Base-by-base conservation (phyloP, 2,888 invertebrate genomes). In the Cheiracanthium punctorium region DNA sequence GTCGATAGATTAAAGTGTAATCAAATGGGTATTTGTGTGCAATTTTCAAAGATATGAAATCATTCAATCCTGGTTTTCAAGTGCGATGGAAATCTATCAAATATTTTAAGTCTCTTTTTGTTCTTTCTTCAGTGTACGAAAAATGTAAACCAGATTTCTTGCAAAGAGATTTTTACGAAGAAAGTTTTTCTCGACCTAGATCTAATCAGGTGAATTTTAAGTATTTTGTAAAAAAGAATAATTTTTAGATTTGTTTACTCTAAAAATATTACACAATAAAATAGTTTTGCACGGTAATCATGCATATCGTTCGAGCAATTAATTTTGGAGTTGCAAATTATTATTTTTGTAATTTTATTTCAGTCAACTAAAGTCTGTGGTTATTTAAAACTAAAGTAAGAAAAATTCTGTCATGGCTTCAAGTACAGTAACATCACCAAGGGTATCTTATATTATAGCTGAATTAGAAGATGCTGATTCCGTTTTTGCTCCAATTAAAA, bases 401-500 rank as follows among this genome's bases (percentile, higher is more conserved):
- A 33, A 33, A 33, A 20, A 4, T 30, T 24, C 30, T 30, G 67
- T n/a, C 69, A 87, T 87, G 87, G 87, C 87, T 29, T 32, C 73
- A 5, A 82, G 87, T 29, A 72, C 77, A 8, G 52, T 69, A 7
- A 64, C 64, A 37, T 32, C 81, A 30, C 87, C 87, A 0, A 70
- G 81, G 79, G 82, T 72, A 43, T 79, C 79, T 12, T 85, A 88
- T 33, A 81, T 84, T n/a, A 64, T 88, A 43, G 84, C 81, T 12
- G 88, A 88, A 17, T 67, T 84, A 30, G 88, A 88, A 80, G 75
- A 80, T 81, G 29, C 75, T 10, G 84, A 88, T 73, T 37, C 70
- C 74, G 84, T 88, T 48, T 85, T 88, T 80, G 72, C 69, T 5
- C 88, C 88, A 8, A 84, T 88, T 32, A 84, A 71, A 73, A 84